phyloP scores from a whole-genome alignment of 2,797 vertebrate genomes.

The Fundulus diaphanus region DNA sequence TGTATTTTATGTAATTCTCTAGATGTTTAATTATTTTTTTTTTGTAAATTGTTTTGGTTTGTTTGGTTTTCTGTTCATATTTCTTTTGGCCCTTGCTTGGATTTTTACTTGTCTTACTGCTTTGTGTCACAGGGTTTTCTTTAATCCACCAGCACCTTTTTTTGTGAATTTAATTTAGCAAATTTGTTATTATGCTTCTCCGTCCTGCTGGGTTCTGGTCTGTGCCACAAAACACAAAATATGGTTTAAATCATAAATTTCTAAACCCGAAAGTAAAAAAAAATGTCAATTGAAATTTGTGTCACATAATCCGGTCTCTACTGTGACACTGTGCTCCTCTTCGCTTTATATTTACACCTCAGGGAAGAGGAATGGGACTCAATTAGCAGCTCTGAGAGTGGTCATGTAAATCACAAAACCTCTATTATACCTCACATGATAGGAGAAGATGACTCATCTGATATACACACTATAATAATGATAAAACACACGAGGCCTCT shows the following conservation, averaged over 20 bases:
- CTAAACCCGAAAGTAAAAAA: slow-evolving; percentile 1
- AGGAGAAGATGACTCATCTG: slow-evolving; percentile 41
- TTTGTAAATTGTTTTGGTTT: background rate
- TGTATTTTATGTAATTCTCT: background rate
- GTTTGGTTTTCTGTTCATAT: background rate
- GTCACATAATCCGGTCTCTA: slow-evolving; percentile 4
- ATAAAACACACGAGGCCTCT: slow-evolving; percentile 38
- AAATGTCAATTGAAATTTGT: slow-evolving; percentile 17
- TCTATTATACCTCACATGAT: slow-evolving; percentile 32
- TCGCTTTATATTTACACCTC: slow-evolving; percentile 30
- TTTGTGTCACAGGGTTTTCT: background rate
- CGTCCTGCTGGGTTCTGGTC: background rate
- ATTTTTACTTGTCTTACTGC: background rate
- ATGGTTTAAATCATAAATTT: background rate
- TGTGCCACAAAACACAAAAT: background rate
- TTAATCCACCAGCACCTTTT: background rate
- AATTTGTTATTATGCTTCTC: background rate
- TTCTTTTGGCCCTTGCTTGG: background rate
- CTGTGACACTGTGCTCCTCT: background rate
- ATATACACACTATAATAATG: slow-evolving; percentile 51
- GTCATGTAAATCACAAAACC: slow-evolving; percentile 44
- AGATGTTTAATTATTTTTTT: background rate
- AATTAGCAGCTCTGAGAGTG: slow-evolving; percentile 39
- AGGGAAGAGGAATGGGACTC: slow-evolving; percentile 37
- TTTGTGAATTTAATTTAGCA: background rate